Percentiles rank a stretch among this genome's conserved stretches.
Conservation (phyloP, 2,113 vertebrate genomes). For the Trichomycterus rosablanca region DNA sequence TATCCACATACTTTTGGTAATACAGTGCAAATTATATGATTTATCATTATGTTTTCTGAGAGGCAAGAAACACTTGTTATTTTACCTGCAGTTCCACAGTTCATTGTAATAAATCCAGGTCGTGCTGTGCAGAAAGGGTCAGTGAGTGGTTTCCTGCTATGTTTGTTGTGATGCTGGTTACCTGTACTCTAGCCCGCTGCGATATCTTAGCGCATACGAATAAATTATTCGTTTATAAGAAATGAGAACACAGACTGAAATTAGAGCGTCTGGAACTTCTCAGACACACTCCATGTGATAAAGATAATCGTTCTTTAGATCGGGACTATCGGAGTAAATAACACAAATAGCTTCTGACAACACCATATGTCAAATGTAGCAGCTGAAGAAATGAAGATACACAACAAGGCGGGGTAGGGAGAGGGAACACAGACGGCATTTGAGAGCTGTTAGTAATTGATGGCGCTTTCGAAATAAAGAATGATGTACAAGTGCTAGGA, state of each 20-base stretch:
- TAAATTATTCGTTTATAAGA: conserved; percentile 54
- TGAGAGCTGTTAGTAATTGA: not conserved
- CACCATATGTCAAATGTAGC: not conserved
- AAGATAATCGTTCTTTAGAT: conserved; percentile 38
- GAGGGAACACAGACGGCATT: not conserved
- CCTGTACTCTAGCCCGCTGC: conserved; percentile 36
- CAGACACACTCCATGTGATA: conserved; percentile 38
- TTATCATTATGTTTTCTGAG: too few relatives aligned
- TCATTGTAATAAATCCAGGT: conserved; percentile 26
- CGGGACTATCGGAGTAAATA: conserved; percentile 26
- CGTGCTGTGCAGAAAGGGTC: conserved; percentile 36
- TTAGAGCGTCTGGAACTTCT: conserved; percentile 31
- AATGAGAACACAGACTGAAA: conserved; percentile 40
- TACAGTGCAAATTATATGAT: too few relatives aligned
- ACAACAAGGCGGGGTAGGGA: not conserved
- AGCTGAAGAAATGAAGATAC: not conserved
- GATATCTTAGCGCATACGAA: conserved; percentile 34
- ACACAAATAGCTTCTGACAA: conserved; percentile 1
- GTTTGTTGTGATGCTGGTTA: conserved; percentile 46
- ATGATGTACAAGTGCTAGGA: too few relatives aligned
- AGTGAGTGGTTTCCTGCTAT: conserved; percentile 34
- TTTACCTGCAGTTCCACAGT: conserved; percentile 36
- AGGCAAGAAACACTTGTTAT: too few relatives aligned
- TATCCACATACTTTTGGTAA: too few relatives aligned
- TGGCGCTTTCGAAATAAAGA: not conserved